Conservation (phyloP, 2,797 vertebrate genomes). For the Denticeps clupeoides region DNA sequence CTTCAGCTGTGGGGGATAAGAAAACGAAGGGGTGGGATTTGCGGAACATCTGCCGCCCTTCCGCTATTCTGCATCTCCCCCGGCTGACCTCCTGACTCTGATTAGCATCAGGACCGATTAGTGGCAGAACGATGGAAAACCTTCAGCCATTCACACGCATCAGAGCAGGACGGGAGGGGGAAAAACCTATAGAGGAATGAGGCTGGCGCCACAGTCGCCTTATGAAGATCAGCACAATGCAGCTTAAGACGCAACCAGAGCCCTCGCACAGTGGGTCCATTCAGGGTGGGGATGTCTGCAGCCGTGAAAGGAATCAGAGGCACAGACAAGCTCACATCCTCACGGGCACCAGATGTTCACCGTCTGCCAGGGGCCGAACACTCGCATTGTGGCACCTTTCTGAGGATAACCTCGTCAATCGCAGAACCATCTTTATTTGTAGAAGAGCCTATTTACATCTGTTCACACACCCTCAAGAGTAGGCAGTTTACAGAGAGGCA, state of each 20-base stretch:
- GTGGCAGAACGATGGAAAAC: background rate
- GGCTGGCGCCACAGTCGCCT: slow-evolving; percentile 20
- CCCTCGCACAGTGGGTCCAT: slow-evolving; percentile 32
- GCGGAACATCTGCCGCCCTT: slow-evolving; percentile 11
- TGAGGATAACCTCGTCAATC: slow-evolving; percentile 12
- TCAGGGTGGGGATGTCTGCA: slow-evolving; percentile 31
- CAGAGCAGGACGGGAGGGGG: background rate
- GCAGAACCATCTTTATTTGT: no score
- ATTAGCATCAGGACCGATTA: slow-evolving; percentile 10
- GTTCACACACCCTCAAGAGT: background rate
- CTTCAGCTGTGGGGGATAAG: background rate
- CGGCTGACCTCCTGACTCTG: slow-evolving; percentile 11
- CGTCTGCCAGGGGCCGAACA: slow-evolving; percentile 6
- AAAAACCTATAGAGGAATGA: slow-evolving; percentile 11
- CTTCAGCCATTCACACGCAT: background rate
- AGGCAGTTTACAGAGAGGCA: no score
- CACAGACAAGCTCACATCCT: slow-evolving; percentile 26
- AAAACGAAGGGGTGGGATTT: slow-evolving; percentile 6
- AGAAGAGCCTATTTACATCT: no score
- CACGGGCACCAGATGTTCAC: slow-evolving; percentile 22
- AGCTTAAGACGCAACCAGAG: slow-evolving; percentile 30
- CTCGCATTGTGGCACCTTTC: slow-evolving; percentile 1
- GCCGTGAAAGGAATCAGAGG: slow-evolving; percentile 42
- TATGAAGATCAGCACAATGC: slow-evolving; percentile 43
- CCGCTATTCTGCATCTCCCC: background rate